Base-by-base conservation (phyloP, 1,140 invertebrate genomes). In the Heliconius hermathena region DNA sequence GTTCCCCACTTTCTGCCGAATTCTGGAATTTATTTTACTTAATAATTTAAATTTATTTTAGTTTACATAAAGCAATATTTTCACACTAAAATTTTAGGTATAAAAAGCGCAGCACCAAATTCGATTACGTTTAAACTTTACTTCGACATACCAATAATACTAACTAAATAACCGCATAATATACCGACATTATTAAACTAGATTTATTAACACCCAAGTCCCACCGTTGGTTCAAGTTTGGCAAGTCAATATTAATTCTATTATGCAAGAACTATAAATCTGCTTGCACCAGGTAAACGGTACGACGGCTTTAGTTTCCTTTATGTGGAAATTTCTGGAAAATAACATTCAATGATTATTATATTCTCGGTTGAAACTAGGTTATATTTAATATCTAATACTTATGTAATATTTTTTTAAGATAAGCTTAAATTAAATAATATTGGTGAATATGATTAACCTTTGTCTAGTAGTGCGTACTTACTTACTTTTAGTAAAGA, bases 171-270 rank as follows among this genome's bases (percentile, higher is more conserved):
- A 66, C 22, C 60, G 26, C 60, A 13, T 66, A 66, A 66, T 29
- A 66, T 13, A 26, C 11, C 9, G 26, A 29, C 60, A 66, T 29
- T 66, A 29, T 66, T 29, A 26, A 66, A 66, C 60, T 66, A 66
- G 22, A 72, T 72, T 72, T 72, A 72, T 72, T 41, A n/a, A 72
- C 71, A 36, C 13, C 33, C 6, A 71, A 71, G 20, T 71, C 33
- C 16, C 8, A 71, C 70, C 16, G 9, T 20, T 6, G 18, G 71
- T 72, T 33, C 70, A 20, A 72, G 33, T 72, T 72, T 72, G 71
- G 36, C 71, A 41, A 72, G 71, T 72, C 71, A 72, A 72, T 72
- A 72, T 72, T 41, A 72, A 72, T 72, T 72, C 29, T 72, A 72
- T 72, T 72, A 72, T 72, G 71, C 71, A 72, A 72, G 36, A 36